Evolutionary conservation across 2,888 invertebrate genomes (phyloP).

Genomic region (Scaptomyza tumidula): DNA sequence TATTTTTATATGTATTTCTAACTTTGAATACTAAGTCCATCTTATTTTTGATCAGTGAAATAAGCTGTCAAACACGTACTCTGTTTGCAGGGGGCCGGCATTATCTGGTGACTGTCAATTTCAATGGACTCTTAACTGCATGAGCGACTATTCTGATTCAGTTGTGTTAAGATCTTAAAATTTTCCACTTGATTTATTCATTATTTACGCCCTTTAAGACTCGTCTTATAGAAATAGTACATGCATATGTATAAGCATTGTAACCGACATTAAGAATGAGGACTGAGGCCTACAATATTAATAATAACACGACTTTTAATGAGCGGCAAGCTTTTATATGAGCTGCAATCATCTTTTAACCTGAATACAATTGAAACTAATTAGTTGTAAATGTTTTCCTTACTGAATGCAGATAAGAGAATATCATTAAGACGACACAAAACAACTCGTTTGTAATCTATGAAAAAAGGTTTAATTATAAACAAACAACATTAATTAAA

Average conservation of each 20-base stretch:
- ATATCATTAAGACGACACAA: constrained; percentile 6
- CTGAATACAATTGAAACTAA: constrained; percentile 49
- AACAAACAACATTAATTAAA: background rate
- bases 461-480: background rate
- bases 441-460: constrained; percentile 1
- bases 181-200: constrained; percentile 68
- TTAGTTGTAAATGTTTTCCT: constrained; percentile 18
- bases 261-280: constrained; percentile 9
- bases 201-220: constrained; percentile 45
- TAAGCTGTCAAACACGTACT: background rate
- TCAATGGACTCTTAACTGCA: background rate
- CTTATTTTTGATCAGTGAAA: background rate
- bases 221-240: constrained; percentile 10
- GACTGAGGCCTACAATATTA: constrained; percentile 20
- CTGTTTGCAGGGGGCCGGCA: background rate
- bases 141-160: constrained; percentile 7
- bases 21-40: background rate
- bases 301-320: constrained; percentile 28
- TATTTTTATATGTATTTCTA: background rate
- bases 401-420: constrained; percentile 20
- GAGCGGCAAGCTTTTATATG: constrained; percentile 40
- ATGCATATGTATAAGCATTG: constrained; percentile 8
- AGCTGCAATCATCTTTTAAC: constrained; percentile 38
- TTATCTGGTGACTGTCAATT: constrained; percentile 29
- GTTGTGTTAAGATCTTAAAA: constrained; percentile 35